Conservation (phyloP, 2,888 invertebrate genomes). For the Leptinotarsa haldemani region DNA sequence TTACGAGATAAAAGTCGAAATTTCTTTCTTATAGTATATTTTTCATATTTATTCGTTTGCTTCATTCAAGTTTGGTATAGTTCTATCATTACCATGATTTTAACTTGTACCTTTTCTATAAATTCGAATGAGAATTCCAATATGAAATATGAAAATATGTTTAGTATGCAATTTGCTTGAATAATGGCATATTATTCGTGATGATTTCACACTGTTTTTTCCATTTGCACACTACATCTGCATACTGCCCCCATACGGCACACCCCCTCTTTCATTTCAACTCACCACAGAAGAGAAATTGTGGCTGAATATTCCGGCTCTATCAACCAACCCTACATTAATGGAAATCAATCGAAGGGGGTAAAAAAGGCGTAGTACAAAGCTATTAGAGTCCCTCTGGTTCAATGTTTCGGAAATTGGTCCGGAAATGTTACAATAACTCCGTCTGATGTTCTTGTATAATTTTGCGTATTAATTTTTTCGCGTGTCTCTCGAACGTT, state of each 20-base stretch:
- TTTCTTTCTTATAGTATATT: too few species aligned
- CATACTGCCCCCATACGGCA: neutral
- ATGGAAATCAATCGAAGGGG: slow-evolving; percentile 52
- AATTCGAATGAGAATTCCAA: too few species aligned
- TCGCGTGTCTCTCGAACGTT: slow-evolving; percentile 40
- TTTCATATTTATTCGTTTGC: too few species aligned
- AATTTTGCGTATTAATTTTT: slow-evolving; percentile 60
- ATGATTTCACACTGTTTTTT: too few species aligned
- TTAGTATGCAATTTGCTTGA: too few species aligned
- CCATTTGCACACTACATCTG: too few species aligned
- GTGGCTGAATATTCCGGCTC: slow-evolving; percentile 43
- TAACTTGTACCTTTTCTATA: too few species aligned
- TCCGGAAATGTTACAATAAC: slow-evolving; percentile 61
- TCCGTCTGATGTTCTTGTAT: slow-evolving; percentile 57
- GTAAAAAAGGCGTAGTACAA: slow-evolving; percentile 51
- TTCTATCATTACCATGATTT: too few species aligned
- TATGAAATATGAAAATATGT: too few species aligned
- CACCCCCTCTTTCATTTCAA: slow-evolving; percentile 10
- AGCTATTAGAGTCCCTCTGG: slow-evolving; percentile 54
- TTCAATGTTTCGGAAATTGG: slow-evolving; percentile 62
- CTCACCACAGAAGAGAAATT: slow-evolving; percentile 30
- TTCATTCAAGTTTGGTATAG: too few species aligned
- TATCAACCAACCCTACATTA: slow-evolving; percentile 49
- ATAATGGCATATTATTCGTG: too few species aligned
- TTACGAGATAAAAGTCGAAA: too few species aligned